Conservation (phyloP, 2,888 invertebrate genomes). For the Leucania comma region DNA sequence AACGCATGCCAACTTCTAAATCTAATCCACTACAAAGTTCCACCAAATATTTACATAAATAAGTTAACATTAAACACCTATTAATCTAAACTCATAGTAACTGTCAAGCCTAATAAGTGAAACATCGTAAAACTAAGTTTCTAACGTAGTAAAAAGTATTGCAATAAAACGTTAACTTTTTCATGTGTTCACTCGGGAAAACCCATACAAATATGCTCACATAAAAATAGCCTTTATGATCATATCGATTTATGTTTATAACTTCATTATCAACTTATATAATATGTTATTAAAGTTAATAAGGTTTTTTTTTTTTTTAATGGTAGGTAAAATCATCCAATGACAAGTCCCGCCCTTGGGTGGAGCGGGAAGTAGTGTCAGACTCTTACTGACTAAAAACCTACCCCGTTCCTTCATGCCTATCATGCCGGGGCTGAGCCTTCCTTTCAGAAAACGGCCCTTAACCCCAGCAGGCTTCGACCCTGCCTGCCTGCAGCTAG, state of each 20-base stretch:
- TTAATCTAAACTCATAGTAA: constrained; percentile 52
- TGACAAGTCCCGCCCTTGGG: no score
- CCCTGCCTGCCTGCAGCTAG: no score
- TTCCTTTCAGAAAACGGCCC: no score
- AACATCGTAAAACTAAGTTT: constrained; percentile 51
- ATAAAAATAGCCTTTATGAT: constrained; percentile 16
- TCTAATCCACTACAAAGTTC: constrained; percentile 40
- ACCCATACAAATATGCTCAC: background rate
- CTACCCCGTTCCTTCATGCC: no score
- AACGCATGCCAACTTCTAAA: constrained; percentile 24
- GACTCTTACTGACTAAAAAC: no score
- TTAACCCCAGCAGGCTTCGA: no score
- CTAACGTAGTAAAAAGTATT: constrained; percentile 43
- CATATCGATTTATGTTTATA: constrained; percentile 11
- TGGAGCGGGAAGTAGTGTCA: no score
- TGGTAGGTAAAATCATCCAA: no score
- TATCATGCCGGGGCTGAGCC: no score
- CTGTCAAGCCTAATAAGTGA: constrained; percentile 54
- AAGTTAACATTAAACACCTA: constrained; percentile 56
- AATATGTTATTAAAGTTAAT: background rate
- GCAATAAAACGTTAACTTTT: constrained; percentile 55
- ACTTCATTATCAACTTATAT: no score
- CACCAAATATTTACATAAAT: constrained; percentile 48
- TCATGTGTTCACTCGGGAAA: background rate
- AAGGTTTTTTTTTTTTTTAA: background rate